Evolutionary conservation across 2,888 invertebrate species (phyloP).

Genomic region (Syrista parreyssii): DNA sequence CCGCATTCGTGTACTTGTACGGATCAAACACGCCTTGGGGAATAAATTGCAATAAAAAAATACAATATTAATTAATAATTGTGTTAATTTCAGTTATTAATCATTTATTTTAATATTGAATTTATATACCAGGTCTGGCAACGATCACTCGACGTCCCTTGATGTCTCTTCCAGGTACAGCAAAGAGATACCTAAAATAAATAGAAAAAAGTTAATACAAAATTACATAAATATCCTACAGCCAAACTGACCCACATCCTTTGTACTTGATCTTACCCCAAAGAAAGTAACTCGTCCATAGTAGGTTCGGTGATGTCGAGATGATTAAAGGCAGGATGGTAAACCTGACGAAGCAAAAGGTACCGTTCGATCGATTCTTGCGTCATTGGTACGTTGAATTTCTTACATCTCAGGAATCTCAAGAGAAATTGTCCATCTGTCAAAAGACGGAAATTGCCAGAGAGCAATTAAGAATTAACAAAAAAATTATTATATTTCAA

Average conservation of each 20-base stretch:
- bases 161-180: constrained; percentile 80
- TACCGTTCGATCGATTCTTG: constrained; percentile 84
- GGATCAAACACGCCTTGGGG: constrained; percentile 80
- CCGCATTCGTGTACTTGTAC: constrained; percentile 79
- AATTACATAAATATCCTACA: not conserved
- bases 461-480: not conserved
- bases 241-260: constrained; percentile 2
- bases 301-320: constrained; percentile 78
- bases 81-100: constrained; percentile 1
- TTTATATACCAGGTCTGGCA: constrained; percentile 77
- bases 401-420: constrained; percentile 83
- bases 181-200: constrained; percentile 77
- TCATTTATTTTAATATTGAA: not conserved
- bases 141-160: constrained; percentile 81
- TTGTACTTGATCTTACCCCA: constrained; percentile 70
- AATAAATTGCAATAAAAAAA: not conserved
- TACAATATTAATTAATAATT: not conserved
- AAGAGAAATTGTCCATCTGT: constrained; percentile 78
- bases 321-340: constrained; percentile 80
- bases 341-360: constrained; percentile 79
- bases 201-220: not conserved
- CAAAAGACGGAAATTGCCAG: constrained; percentile 30
- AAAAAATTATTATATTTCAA: not conserved
- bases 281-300: constrained; percentile 77
- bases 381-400: constrained; percentile 83